Base-by-base conservation (phyloP, 1,140 invertebrate genomes). In the Pogonognathellus flavescens region DNA sequence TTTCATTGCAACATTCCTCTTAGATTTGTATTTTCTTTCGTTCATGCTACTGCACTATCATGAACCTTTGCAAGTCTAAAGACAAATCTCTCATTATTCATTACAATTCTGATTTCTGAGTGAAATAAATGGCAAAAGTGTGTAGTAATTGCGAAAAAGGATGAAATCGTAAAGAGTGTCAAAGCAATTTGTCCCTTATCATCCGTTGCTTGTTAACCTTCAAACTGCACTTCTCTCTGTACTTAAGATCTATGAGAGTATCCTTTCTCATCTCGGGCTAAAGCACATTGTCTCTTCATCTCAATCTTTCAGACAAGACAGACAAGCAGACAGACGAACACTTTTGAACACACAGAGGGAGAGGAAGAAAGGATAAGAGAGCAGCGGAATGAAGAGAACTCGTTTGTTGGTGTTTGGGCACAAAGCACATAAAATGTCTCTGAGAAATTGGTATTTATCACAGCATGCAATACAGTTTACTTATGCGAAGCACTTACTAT, bases 361-460 rank as follows among this genome's bases (percentile, higher is more conserved):
- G 14, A 72, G 0, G 25, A 8, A 2, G 22, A 70, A 70, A 70
- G 22, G 59, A 60, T 60, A 60, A 20, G 22, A 16, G 11, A 13
- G 25, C 13, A 66, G 62, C 18, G 22, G 62, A 25, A 76, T 49
- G 70, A 76, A 76, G 31, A 82, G 81, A 85, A 85, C 84, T 85
- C 50, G 84, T 85, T 85, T 85, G 57, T 76, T 85, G 41, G 55
- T 70, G 18, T 31, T 59, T 81, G 80, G 80, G 80, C 80, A 81
- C 80, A 81, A 72, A 85, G 80, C n/a, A 57, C 80, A 81, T 59
- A 81, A 85, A 85, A 85, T 85, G 84, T 85, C 84, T 82, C 80
- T 82, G 60, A 66, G 50, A 85, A 85, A 85, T 82, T 85, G 84
- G 84, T 82, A 85, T 85, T 85, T 85, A 85, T 85, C 84, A 55